A percentile compares a stretch with the other conserved stretches of the same genome.
Evolutionary conservation across 64 coral and sea anemone genomes (phyloP).

Genomic region (Astreopora myriophthalma): DNA sequence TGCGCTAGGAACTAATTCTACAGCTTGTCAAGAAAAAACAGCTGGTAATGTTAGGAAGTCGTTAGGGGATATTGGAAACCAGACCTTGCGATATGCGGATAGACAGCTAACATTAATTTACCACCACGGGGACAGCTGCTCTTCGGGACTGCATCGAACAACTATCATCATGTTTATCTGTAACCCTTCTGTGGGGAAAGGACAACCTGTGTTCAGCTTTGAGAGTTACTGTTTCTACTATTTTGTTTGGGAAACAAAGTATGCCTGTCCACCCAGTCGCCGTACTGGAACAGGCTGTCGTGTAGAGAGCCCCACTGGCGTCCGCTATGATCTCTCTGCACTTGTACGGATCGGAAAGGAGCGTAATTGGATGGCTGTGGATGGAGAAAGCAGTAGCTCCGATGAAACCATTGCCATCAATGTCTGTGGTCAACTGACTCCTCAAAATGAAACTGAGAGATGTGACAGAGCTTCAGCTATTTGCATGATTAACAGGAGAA

Average conservation of each 20-base stretch:
- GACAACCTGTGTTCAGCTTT: constrained; percentile 55
- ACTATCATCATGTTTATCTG: constrained; percentile 82
- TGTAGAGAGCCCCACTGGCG: constrained; percentile 47
- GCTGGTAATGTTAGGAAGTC: constrained; percentile 11
- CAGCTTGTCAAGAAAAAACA: constrained; percentile 69
- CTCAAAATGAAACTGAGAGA: constrained; percentile 9
- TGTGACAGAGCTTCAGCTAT: constrained; percentile 62
- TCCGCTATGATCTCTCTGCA: constrained; percentile 77
- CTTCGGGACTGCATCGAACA: constrained; percentile 54
- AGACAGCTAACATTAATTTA: constrained; percentile 68
- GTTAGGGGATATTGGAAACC: constrained; percentile 51
- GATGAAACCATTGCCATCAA: constrained; percentile 71
- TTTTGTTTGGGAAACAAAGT: constrained; percentile 85
- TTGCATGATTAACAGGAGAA: constrained; percentile 68
- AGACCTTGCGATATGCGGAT: constrained; percentile 73
- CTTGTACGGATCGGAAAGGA: constrained; percentile 65
- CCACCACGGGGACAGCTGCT: constrained; percentile 57
- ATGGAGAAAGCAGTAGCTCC: constrained; percentile 75
- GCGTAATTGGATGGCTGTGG: constrained; percentile 80
- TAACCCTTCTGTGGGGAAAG: constrained; percentile 30
- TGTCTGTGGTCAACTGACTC: constrained; percentile 77
- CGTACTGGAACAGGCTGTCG: constrained; percentile 80
- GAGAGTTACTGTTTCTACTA: constrained; percentile 84
- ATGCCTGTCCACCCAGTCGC: constrained; percentile 85
- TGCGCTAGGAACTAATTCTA: constrained; percentile 48